Evolutionary conservation across 2,888 invertebrate genomes (phyloP), one percentile per base, ranked within the genome.

Genomic region (Incurvaria masculella): DNA sequence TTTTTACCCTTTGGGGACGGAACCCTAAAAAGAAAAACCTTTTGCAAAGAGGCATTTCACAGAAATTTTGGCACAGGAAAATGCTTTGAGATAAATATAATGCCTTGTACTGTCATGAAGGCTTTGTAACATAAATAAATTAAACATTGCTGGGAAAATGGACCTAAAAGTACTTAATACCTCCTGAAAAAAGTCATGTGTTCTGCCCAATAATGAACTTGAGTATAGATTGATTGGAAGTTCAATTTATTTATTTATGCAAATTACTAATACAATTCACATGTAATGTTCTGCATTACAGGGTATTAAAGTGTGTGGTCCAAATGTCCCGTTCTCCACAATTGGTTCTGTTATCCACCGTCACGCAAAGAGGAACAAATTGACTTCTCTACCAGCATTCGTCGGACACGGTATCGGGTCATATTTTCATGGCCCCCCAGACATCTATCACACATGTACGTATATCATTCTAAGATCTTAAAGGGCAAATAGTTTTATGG

Each of bases 401-500:
- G 81, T 88, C 51, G 97, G 97, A 0, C 97, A 97, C 71, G 97
- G 97, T 0, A 94, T 97, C 56, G 96, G 97, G 0, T 72, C 79
- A 52, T 93, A 92, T 65, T 96, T 97, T 65, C 97, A 97, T 74
- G 94, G 92, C 0, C 88, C 90, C 2, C 97, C 97, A 2, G 90
- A 94, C 62, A 89, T 97, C 58, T 84, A 84, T 58, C 97, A 97
- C 65, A 85, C 84, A 58, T 79, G 93, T 93, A 79, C 75, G 80
- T 66, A n/a, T n/a, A n/a, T n/a, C n/a, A n/a, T n/a, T n/a, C n/a
- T n/a, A n/a, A n/a, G n/a, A n/a, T n/a, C n/a, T n/a, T n/a, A n/a
- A n/a, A n/a, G n/a, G n/a, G n/a, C n/a, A n/a, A n/a, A n/a, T n/a
- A n/a, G n/a, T n/a, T n/a, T n/a, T n/a, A n/a, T n/a, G n/a, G n/a